phyloP scores from a whole-genome alignment of 2,888 invertebrate genomes.

The Furcula furcula region DNA sequence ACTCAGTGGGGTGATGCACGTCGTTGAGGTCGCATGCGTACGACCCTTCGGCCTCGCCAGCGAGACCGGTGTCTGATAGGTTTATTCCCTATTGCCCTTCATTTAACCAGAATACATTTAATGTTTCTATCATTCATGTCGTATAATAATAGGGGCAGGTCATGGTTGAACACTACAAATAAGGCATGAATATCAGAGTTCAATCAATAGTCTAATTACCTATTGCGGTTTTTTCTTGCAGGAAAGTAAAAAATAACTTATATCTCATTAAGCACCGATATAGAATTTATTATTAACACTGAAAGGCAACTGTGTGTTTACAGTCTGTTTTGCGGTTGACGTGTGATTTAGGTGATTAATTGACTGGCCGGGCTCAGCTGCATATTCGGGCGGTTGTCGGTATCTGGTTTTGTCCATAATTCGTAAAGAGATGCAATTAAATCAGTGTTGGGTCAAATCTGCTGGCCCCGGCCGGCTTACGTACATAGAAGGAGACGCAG shows the following conservation, averaged over 20 bases:
- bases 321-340: slow-evolving; percentile 12
- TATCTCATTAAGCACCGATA: slow-evolving; percentile 1
- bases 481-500: slow-evolving; percentile 13
- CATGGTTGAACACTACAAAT: slow-evolving; percentile 1
- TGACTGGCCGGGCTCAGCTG: slow-evolving; percentile 8
- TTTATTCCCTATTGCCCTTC: too few relatives aligned
- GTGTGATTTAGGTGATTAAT: slow-evolving; percentile 11
- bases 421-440: slow-evolving; percentile 14
- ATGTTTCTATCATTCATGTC: too few relatives aligned
- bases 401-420: slow-evolving; percentile 5
- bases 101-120: too few relatives aligned
- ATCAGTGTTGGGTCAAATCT: slow-evolving; percentile 1
- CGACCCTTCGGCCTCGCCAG: too few relatives aligned
- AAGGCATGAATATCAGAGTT: background rate
- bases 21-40: too few relatives aligned
- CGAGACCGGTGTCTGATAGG: too few relatives aligned
- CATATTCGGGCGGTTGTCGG: slow-evolving; percentile 4
- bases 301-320: slow-evolving; percentile 4
- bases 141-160: too few relatives aligned
- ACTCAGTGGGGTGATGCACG: too few relatives aligned
- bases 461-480: background rate
- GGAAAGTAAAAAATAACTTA: background rate
- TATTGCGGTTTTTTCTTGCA: background rate
- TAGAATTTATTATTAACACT: slow-evolving; percentile 17
- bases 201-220: background rate